Evolutionary conservation across 92 coral and sea anemone species (phyloP).

Genomic region (Epizoanthus illoricatus): DNA sequence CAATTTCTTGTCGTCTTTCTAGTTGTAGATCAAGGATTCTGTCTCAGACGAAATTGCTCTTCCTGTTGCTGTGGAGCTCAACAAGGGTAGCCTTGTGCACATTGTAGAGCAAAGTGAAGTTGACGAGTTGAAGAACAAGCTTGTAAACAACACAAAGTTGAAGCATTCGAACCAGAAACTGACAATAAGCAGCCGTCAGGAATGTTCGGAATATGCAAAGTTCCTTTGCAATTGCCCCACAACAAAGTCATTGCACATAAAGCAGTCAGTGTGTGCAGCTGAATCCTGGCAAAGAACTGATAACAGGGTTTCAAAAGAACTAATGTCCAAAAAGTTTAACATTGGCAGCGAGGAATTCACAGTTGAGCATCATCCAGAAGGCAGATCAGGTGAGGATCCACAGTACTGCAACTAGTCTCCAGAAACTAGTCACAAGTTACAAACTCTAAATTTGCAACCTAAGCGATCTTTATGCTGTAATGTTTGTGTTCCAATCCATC

Average conservation of each 20-base stretch:
- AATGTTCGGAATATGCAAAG: background rate
- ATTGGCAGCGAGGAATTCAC: background rate
- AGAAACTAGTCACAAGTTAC: too few species aligned
- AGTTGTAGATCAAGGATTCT: background rate
- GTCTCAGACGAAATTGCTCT: background rate
- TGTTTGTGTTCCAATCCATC: too few species aligned
- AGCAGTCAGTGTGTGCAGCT: slow-evolving; percentile 12
- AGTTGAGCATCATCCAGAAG: background rate
- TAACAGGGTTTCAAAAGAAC: slow-evolving; percentile 6
- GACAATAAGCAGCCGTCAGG: background rate
- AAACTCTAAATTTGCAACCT: too few species aligned
- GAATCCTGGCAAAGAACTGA: background rate
- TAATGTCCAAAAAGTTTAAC: background rate
- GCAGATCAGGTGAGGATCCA: background rate
- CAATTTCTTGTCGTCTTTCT: background rate
- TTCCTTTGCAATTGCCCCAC: background rate
- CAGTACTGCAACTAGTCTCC: too few species aligned
- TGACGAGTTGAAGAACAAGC: background rate
- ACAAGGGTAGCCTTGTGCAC: background rate
- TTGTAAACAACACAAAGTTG: background rate
- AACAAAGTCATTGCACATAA: background rate
- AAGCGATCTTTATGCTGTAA: too few species aligned
- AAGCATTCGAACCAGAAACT: slow-evolving; percentile 3
- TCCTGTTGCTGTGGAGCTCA: slow-evolving; percentile 1
- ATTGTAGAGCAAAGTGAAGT: slow-evolving; percentile 1